Evolutionary conservation across 2,888 invertebrate genomes (phyloP).

Genomic region (Pseudococcus jackbeardsleyi): DNA sequence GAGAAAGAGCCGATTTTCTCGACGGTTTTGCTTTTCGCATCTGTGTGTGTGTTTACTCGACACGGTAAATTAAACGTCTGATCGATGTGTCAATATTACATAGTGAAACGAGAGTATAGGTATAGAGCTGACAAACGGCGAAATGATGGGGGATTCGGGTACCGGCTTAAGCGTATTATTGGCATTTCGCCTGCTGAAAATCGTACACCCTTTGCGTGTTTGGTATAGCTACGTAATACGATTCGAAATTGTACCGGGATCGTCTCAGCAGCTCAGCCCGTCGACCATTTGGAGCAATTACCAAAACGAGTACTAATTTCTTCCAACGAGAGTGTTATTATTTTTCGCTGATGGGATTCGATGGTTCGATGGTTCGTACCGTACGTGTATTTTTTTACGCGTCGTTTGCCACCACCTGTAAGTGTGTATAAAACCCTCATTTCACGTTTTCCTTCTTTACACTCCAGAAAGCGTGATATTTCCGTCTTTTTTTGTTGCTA

Average conservation of each 20-base stretch:
- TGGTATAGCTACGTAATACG: not conserved
- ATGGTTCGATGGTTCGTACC: not conserved
- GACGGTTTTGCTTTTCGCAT: not conserved
- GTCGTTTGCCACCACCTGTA: not conserved
- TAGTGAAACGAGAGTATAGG: not conserved
- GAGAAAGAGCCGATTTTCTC: not conserved
- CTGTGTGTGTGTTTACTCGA: not conserved
- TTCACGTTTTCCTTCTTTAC: too few species aligned
- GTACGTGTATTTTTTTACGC: not conserved
- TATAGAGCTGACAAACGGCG: not conserved
- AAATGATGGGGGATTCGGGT: not conserved
- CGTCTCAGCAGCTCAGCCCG: too few species aligned
- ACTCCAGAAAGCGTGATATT: not conserved
- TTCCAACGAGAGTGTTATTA: not conserved
- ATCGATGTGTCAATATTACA: not conserved
- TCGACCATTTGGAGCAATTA: constrained; percentile 5
- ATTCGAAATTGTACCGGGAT: too few species aligned
- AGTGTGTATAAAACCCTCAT: not conserved
- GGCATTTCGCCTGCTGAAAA: constrained; percentile 10
- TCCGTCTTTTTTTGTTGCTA: not conserved
- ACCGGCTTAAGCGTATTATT: not conserved
- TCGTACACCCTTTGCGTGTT: not conserved
- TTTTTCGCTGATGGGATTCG: not conserved
- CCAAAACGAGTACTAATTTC: constrained; percentile 9
- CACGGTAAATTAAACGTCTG: constrained; percentile 10